Evolutionary conservation across 2,888 invertebrate species (phyloP), one percentile per base, ranked within the genome.

Genomic region (Rhynchonema sp.): DNA sequence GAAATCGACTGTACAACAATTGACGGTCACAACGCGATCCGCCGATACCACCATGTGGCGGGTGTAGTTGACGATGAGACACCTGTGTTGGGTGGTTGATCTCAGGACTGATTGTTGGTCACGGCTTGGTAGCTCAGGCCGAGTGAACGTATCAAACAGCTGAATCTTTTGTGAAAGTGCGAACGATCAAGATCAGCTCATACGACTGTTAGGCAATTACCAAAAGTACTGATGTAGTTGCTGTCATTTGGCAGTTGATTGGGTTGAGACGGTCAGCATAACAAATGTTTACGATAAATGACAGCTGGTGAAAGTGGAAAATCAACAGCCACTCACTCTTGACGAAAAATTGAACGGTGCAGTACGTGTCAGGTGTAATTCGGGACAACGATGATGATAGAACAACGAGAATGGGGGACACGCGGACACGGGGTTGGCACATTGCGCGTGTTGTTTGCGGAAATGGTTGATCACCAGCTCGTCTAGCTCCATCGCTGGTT

Each of bases 361-460:
- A 56, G 79, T 78, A 66, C 80, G 80, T 67, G 80, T 80, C 58
- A 83, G 82, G 68, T 82, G 81, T 0, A 86, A 85, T 75, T 88
- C 88, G 0, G 96, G 96, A 75, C 96, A 30, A 54, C 25, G 26
- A 60, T 80, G 83, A 80, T 72, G 86, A 84, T 83, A 81, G 71
- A 90, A 87, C 46, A 96, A 79, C 74, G 90, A 89, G 73, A 96
- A 96, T 72, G 89, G 88, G 0, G 96, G 94, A 76, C 94, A 96
- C 0, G 91, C 92, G 38, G 87, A 86, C 78, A 98, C 90, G 0
- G 98, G 98, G 76, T 94, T 90, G 77, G 87, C 87, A 78, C 98
- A 98, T 9, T 89, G 78, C n/a, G 92, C 85, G 77, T 98, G 98
- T 75, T 98, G 96, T 77, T 91, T 90, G 67, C 90, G 85, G 59